Evolutionary conservation across 37 sponge, comb jelly and placozoan genomes (phyloP), one percentile per base, ranked within the genome.

Genomic region (Aplysina aerophoba): DNA sequence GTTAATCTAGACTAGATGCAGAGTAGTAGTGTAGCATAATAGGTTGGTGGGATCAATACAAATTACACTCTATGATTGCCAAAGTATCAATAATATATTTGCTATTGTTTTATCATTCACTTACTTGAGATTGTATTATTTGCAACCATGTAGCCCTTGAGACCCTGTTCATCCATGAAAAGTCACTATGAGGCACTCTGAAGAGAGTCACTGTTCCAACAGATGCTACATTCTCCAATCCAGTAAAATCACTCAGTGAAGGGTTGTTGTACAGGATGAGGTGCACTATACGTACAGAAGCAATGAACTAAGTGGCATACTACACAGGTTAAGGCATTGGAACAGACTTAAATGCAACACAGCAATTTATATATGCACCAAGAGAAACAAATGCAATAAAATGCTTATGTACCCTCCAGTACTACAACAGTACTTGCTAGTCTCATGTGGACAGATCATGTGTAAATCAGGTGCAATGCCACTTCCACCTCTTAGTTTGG

Each of bases 221-320:
- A 71, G 20, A 33, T 33, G n/a, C 73, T 14, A 71, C 36, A 15
- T 71, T 27, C 21, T 71, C 36, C 73, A 71, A 33, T 14, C 73
- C 73, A 71, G 20, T 34, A 22, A 88, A 24, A 75, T 91, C 68
- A 0, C 12, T 6, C 50, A 91, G 82, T 30, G 27, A 61, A 41
- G 59, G 63, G 41, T 85, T 81, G 38, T 81, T 88, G 73, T 16
- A 44, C 3, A 57, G 41, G 61, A 59, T 14, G 56, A 54, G n/a
- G 33, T 14, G 19, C 1, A 17, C 22, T 57, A 28, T 40, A 15
- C 1, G 22, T 3, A 79, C 21, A 27, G 64, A 44, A 8, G 6
- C 8, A 44, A 11, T 3, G 50, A 44, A 44, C 6, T 44, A 8
- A 44, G 8, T 44, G 50, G 50, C 3, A 44, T 8, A 44, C 8